Evolutionary conservation across 2,113 vertebrate genomes (phyloP), one percentile per base, ranked within the genome.

Genomic region (Macroglossus sobrinus): DNA sequence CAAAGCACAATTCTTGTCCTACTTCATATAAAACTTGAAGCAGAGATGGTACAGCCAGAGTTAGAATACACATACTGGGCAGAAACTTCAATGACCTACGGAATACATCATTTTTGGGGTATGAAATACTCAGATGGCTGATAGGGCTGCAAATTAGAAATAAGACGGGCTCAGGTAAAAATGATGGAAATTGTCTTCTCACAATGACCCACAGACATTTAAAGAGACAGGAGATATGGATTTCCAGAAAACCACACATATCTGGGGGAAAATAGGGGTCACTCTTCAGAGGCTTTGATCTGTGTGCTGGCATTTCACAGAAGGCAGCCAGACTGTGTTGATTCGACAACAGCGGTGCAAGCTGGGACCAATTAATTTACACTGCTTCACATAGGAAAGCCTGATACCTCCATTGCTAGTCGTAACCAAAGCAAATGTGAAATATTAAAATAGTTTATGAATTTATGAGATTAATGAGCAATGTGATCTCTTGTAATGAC

Each of bases 281-380:
- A 21, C 71, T 97, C 80, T 97, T 59, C 82, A 30, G 86, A 95
- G 86, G 61, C 84, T 98, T 97, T 98, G 89, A 94, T 96, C 69
- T 57, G 4, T 85, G 92, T 6, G 8, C 93, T 98, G 96, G 63
- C 75, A 91, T 97, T 97, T 98, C 95, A 63, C 89, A 98, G 93
- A 97, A 96, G 96, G 95, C 59, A 0, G 74, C 66, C 96, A 97
- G 95, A 89, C 47, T 66, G 19, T 96, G 89, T 88, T 94, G 96
- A 94, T 84, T 90, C 24, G 35, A 97, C 94, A 95, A 97, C 69
- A 96, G 82, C 40, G 21, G 22, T 40, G 26, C 88, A 97, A 97
- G 95, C 96, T 97, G 87, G 71, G 86, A 93, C 79, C 79, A 94
- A 95, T 97, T 97, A 95, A 92, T 97, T 80, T 57, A 50, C 33